These are phyloP conservation scores for Catamblyrhynchus diadema DNA, from an alignment of 2,797 vertebrate species.

Conservation along the genomic window DNA sequence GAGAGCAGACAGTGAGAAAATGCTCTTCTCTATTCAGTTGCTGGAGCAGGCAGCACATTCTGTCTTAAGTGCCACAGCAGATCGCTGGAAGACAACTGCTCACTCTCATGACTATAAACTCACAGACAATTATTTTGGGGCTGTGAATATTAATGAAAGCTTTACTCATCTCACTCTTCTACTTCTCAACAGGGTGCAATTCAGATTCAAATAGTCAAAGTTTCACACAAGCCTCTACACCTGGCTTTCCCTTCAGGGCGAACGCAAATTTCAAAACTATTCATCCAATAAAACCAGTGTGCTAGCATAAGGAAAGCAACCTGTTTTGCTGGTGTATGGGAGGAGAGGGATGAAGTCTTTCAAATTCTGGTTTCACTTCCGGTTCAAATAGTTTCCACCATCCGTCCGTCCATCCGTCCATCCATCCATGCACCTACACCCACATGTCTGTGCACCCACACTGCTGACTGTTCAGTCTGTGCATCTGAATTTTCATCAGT, in stretches of 20 bases:
- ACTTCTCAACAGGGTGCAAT: background rate
- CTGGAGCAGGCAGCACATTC: background rate
- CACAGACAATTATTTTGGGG: background rate
- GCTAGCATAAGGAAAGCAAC: background rate
- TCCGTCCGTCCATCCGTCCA: accelerated
- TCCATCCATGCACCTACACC: background rate
- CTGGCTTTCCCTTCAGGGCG: background rate
- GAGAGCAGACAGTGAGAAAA: background rate
- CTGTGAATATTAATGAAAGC: slow-evolving; percentile 23
- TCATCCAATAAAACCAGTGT: background rate
- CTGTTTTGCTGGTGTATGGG: background rate
- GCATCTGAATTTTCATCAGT: background rate
- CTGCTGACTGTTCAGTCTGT: background rate
- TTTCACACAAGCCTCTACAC: background rate
- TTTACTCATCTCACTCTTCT: background rate
- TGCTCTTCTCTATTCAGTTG: background rate
- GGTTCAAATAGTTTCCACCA: background rate
- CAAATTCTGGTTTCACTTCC: background rate
- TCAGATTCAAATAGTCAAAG: background rate
- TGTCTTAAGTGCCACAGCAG: background rate
- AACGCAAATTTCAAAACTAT: background rate
- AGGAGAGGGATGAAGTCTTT: background rate
- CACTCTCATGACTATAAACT: background rate
- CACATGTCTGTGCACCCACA: background rate
- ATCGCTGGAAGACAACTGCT: background rate